Evolutionary conservation across 2,113 vertebrate species (phyloP), one percentile per base, ranked within the genome.

Genomic region (Semnornis frantzii): DNA sequence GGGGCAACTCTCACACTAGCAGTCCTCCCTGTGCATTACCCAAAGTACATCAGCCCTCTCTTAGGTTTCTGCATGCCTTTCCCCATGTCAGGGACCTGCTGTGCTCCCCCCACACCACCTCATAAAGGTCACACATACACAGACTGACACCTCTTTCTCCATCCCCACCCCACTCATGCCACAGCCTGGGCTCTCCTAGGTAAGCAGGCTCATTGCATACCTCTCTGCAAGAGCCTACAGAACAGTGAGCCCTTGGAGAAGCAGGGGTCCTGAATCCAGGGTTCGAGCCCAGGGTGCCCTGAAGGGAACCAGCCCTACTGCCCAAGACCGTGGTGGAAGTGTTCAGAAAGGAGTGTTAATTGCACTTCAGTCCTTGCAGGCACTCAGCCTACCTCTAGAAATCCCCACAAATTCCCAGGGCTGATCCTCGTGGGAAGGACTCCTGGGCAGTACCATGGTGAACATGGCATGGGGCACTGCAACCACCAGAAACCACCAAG

Each of bases 291-390:
- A 0, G 0, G 25, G 54, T 57, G 28, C 69, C 23, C 85, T 1
- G 4, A 1, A 12, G 68, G 82, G 82, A 44, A 74, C 71, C 80
- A 85, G 91, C 85, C 91, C 75, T 75, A 82, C 79, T 9, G 7
- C 48, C 50, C 3, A 15, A 66, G 30, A n/a, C 75, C 82, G 79
- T 4, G 24, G 83, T 71, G 66, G 13, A n/a, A 33, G 24, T 3
- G 10, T 58, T 37, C 3, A 4, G 76, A 59, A 58, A 68, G 66
- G 23, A 31, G 27, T 33, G 77, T 94, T 95, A 94, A 94, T 92
- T 95, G 93, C 95, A 93, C 85, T 79, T 90, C 75, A n/a, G 80
- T 83, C 94, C 86, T 66, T 20, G 58, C 88, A 76, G 33, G 66
- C 79, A 81, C 75, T 55, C 37, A 72, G 46, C 44, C 50, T 10